Percentiles rank a stretch among this genome's conserved stretches.
phyloP scores from a whole-genome alignment of 2,888 invertebrate species.

The Lithosia quadra region DNA sequence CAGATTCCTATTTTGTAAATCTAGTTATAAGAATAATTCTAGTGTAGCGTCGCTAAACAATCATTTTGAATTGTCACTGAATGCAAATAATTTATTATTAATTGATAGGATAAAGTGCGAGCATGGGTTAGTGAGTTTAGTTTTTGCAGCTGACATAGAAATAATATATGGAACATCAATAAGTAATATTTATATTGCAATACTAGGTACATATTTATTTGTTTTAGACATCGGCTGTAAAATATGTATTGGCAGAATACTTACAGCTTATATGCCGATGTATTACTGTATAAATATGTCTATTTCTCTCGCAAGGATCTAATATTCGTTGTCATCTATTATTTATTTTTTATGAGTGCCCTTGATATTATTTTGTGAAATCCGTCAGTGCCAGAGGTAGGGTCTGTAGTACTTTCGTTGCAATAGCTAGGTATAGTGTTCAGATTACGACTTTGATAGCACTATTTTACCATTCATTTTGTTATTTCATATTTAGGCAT shows the following conservation, averaged over 20 bases:
- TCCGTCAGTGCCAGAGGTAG: slow-evolving; percentile 56
- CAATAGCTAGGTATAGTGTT: slow-evolving; percentile 52
- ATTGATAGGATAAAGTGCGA: slow-evolving; percentile 67
- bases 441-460: slow-evolving; percentile 45
- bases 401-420: slow-evolving; percentile 54
- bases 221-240: slow-evolving; percentile 62
- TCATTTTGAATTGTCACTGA: slow-evolving; percentile 61
- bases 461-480: slow-evolving; percentile 61
- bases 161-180: slow-evolving; percentile 40
- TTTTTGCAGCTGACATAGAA: slow-evolving; percentile 49
- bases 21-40: slow-evolving; percentile 78
- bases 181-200: slow-evolving; percentile 30
- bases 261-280: slow-evolving; percentile 45
- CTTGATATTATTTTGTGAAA: slow-evolving; percentile 66
- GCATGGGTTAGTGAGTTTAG: slow-evolving; percentile 49
- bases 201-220: slow-evolving; percentile 41
- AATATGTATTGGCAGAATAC: slow-evolving; percentile 51
- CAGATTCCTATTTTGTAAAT: slow-evolving; percentile 85
- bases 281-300: slow-evolving; percentile 36
- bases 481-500: slow-evolving; percentile 64
- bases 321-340: slow-evolving; percentile 36
- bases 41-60: slow-evolving; percentile 54
- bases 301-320: slow-evolving; percentile 50
- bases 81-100: slow-evolving; percentile 69
- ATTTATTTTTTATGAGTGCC: slow-evolving; percentile 49